These are phyloP conservation scores for Tichodroma muraria DNA, from an alignment of 2,113 vertebrate genomes.

Conservation along the genomic window DNA sequence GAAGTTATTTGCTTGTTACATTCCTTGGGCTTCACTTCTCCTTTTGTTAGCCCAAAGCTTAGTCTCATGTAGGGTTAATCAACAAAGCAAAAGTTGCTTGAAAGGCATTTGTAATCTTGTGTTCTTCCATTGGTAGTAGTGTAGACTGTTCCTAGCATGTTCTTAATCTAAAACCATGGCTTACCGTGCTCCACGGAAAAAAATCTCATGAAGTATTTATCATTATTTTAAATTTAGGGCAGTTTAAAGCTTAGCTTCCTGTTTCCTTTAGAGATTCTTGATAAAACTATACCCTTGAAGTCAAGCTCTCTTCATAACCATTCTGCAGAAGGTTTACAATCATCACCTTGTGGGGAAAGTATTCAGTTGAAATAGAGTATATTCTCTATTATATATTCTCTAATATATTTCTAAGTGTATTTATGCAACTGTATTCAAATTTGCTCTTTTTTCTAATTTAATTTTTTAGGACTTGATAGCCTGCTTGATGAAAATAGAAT, in stretches of 20 bases:
- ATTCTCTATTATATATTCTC: not conserved
- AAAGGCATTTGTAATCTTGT: not conserved
- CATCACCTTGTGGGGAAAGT: not conserved
- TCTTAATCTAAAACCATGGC: not conserved
- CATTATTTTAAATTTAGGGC: not conserved
- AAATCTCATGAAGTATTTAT: not conserved
- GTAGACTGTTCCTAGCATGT: not conserved
- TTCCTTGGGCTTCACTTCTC: not conserved
- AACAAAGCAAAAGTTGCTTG: not conserved
- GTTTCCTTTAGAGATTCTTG: not conserved
- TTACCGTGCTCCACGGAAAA: not conserved
- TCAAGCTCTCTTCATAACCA: not conserved
- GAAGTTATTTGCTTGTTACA: not conserved
- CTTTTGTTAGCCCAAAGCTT: not conserved
- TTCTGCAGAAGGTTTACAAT: not conserved
- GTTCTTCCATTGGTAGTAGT: not conserved
- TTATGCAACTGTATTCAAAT: not conserved
- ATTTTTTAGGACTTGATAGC: slow-evolving; percentile 71
- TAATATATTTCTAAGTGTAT: not conserved
- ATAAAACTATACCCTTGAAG: not conserved
- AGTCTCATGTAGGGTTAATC: not conserved
- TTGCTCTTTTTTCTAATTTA: not conserved
- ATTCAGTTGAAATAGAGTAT: not conserved
- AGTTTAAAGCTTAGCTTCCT: not conserved
- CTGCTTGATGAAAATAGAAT: slow-evolving; percentile 78